phyloP scores from a whole-genome alignment of 2,113 vertebrate species.

The Lophura nycthemera region DNA sequence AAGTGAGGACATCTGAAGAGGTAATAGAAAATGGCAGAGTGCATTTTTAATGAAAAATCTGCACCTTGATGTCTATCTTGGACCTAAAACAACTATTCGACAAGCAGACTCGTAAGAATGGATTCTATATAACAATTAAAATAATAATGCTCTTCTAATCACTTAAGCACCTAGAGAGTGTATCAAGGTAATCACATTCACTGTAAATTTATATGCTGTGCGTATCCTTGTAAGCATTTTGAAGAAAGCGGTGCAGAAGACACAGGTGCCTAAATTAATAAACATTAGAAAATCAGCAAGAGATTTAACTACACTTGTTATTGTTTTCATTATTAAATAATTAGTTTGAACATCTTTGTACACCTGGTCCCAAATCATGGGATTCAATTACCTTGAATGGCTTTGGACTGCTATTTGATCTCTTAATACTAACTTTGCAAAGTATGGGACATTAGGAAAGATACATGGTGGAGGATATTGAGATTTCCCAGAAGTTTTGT shows the following conservation, averaged over 20 bases:
- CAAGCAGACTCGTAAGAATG: conserved; percentile 67
- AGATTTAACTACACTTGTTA: conserved; percentile 82
- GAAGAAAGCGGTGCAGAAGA: conserved; percentile 75
- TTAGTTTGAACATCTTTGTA: conserved; percentile 80
- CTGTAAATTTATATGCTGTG: conserved; percentile 74
- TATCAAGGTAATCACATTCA: conserved; percentile 73
- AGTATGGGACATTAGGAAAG: conserved; percentile 46
- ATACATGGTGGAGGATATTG: conserved; percentile 24
- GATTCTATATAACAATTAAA: conserved; percentile 77
- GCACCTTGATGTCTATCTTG: conserved; percentile 54
- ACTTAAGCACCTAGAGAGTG: conserved; percentile 65
- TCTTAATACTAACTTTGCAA: conserved; percentile 62
- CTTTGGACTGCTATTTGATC: conserved; percentile 67
- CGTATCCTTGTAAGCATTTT: conserved; percentile 71
- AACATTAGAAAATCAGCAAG: conserved; percentile 85
- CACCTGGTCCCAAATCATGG: conserved; percentile 79
- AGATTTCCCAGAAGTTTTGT: conserved; percentile 70
- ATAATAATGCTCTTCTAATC: conserved; percentile 76
- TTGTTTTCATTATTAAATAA: conserved; percentile 88
- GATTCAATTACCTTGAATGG: conserved; percentile 68
- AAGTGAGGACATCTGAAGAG: neutral
- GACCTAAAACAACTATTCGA: conserved; percentile 71
- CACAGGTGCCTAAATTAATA: conserved; percentile 87
- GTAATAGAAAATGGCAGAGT: neutral
- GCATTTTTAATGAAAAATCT: conserved; percentile 61